Evolutionary conservation across 2,888 invertebrate species (phyloP).

Genomic region (Maniola hyperantus): DNA sequence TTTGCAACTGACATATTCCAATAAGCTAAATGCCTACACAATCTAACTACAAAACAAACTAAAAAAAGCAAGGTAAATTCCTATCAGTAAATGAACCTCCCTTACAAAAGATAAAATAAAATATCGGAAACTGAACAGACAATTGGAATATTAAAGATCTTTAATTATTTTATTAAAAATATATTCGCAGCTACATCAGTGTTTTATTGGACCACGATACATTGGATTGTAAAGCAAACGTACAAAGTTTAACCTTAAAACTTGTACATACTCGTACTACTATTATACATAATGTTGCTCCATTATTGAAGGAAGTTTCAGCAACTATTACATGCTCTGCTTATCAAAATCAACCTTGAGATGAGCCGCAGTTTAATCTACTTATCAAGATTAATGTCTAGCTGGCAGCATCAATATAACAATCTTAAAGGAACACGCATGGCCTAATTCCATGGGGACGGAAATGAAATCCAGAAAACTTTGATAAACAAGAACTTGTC

Average conservation of each 20-base stretch:
- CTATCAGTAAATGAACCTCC: not conserved
- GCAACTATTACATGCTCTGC: conserved; percentile 40
- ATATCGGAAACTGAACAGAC: not conserved
- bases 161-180: not conserved
- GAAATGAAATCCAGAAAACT: conserved; percentile 23
- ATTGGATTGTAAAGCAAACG: not conserved
- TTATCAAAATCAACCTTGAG: conserved; percentile 70
- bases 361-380: conserved; percentile 59
- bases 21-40: not conserved
- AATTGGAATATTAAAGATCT: not conserved
- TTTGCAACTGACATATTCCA: conserved; percentile 4
- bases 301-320: conserved; percentile 18
- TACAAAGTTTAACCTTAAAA: not conserved
- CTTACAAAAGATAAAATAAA: not conserved
- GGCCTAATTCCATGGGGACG: conserved; percentile 3
- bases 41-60: no score
- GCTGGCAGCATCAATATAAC: conserved; percentile 45
- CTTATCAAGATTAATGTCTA: conserved; percentile 72
- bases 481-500: conserved; percentile 17
- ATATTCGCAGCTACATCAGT: not conserved
- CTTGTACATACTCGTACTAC: not conserved
- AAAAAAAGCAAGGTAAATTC: no score
- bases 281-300: not conserved
- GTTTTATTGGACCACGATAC: not conserved
- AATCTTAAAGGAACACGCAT: conserved; percentile 37